Evolutionary conservation across 2,113 vertebrate genomes (phyloP).

Genomic region (Oxyura jamaicensis): DNA sequence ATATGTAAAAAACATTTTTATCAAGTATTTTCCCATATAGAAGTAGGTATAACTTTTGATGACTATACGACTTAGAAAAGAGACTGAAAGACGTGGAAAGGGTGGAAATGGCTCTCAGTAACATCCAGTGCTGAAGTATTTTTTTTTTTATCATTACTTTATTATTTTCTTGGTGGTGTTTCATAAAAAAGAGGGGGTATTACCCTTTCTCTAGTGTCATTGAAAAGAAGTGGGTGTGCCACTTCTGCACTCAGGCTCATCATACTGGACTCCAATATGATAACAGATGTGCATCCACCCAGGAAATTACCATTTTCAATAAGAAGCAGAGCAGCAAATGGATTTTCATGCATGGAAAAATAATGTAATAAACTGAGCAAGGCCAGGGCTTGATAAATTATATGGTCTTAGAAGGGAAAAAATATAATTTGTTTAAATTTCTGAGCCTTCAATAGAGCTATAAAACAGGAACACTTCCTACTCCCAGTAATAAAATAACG

Average conservation of each 20-base stretch:
- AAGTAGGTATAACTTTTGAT: background rate
- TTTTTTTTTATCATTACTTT: background rate
- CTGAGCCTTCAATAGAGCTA: conserved; percentile 21
- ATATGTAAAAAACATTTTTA: background rate
- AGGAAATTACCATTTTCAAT: conserved; percentile 67
- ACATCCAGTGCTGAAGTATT: background rate
- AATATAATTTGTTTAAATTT: conserved; percentile 43
- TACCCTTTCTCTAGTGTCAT: background rate
- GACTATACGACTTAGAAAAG: background rate
- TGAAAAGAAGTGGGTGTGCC: background rate
- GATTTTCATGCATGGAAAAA: conserved; percentile 65
- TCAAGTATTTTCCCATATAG: background rate
- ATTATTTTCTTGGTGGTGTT: background rate
- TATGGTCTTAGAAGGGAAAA: background rate
- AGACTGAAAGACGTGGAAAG: background rate
- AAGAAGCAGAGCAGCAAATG: conserved; percentile 63
- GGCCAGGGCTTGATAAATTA: conserved; percentile 61
- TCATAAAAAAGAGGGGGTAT: background rate
- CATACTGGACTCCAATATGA: conserved; percentile 27
- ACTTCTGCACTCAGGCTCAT: conserved; percentile 23
- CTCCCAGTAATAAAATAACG: conserved; percentile 21
- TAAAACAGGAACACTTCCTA: conserved; percentile 8
- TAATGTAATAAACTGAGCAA: conserved; percentile 50
- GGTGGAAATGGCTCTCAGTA: background rate
- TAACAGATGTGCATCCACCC: conserved; percentile 66